Evolutionary conservation across 2,113 vertebrate species (phyloP).

Genomic region (Bujurquina vittata): DNA sequence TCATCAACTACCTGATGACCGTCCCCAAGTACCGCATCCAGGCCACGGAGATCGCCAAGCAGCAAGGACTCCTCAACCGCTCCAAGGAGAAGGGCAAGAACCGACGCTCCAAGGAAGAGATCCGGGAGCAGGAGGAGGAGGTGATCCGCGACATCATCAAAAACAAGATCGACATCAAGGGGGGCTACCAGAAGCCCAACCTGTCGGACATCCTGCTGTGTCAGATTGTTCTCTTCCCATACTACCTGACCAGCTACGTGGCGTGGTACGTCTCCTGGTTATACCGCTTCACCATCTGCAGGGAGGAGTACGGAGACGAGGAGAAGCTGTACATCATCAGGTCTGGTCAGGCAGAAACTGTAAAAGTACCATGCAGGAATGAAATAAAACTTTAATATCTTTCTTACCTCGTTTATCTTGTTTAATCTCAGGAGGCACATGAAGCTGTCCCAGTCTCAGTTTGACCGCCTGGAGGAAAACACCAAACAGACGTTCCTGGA

Average conservation of each 20-base stretch:
- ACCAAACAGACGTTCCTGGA: slow-evolving; percentile 86
- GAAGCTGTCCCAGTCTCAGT: slow-evolving; percentile 96
- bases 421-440: slow-evolving; percentile 81
- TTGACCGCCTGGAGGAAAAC: slow-evolving; percentile 91
- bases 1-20: slow-evolving; percentile 93
- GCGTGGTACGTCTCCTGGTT: slow-evolving; percentile 90
- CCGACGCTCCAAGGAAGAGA: slow-evolving; percentile 93
- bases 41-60: slow-evolving; percentile 91
- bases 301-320: slow-evolving; percentile 89
- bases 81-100: slow-evolving; percentile 93
- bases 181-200: slow-evolving; percentile 95
- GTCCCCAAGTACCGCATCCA: slow-evolving; percentile 97
- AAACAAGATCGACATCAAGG: slow-evolving; percentile 98
- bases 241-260: slow-evolving; percentile 86
- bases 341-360: slow-evolving; percentile 18
- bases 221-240: slow-evolving; percentile 89
- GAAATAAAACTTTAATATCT: background rate
- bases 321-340: slow-evolving; percentile 94
- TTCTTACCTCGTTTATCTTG: background rate
- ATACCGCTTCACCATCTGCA: slow-evolving; percentile 90
- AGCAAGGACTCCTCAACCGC: slow-evolving; percentile 93
- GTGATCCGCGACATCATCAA: slow-evolving; percentile 97
- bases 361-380: background rate
- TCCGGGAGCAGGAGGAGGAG: slow-evolving; percentile 94
- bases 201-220: slow-evolving; percentile 92